A percentile compares a stretch with the other conserved stretches of the same genome.
These are phyloP conservation scores for Typhlichthys eigenmanni DNA, from an alignment of 2,797 vertebrate genomes.

Conservation along the genomic window DNA sequence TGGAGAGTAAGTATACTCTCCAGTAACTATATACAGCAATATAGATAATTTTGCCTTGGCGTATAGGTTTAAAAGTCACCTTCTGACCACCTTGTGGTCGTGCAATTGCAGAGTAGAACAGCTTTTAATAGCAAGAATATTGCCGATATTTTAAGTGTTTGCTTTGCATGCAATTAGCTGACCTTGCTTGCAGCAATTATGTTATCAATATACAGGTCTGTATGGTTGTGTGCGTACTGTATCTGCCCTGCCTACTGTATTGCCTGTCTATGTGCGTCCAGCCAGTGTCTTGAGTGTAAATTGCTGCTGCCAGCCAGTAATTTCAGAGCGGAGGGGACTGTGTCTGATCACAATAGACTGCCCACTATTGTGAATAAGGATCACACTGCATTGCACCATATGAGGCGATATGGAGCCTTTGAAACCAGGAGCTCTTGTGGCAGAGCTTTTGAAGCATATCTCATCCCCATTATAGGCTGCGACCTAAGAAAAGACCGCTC, in stretches of 20 bases:
- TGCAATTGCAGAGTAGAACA: too few relatives aligned
- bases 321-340: conserved; percentile 29
- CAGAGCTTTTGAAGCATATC: conserved; percentile 37
- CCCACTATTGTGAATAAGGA: neutral
- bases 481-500: neutral
- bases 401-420: neutral
- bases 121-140: too few relatives aligned
- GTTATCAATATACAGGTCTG: neutral
- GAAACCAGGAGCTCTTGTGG: conserved; percentile 11
- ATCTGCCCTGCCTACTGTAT: neutral
- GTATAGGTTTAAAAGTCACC: too few relatives aligned
- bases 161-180: too few relatives aligned
- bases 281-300: conserved; percentile 10
- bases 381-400: neutral
- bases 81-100: too few relatives aligned
- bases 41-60: neutral
- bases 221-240: neutral
- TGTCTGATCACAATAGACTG: conserved; percentile 30
- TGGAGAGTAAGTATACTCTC: too few relatives aligned
- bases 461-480: conserved; percentile 28
- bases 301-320: conserved; percentile 18
- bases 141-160: too few relatives aligned
- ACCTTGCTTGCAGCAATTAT: too few relatives aligned
- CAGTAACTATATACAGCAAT: too few relatives aligned
- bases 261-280: neutral